These are phyloP conservation scores for Protobothrops flavoviridis DNA, from an alignment of 2,113 vertebrate genomes.

Conservation along the genomic window DNA sequence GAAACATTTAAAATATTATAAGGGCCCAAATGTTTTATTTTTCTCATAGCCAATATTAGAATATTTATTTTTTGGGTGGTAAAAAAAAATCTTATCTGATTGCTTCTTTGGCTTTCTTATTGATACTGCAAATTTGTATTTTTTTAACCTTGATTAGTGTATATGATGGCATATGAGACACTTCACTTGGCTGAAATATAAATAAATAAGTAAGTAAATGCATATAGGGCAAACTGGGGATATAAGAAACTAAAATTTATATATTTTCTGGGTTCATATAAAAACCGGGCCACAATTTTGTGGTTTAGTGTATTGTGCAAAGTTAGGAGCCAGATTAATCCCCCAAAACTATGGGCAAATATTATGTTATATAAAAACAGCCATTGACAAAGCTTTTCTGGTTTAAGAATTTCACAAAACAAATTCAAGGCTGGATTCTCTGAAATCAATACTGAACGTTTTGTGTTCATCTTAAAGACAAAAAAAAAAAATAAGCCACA, in stretches of 20 bases:
- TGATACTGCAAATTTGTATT: neutral
- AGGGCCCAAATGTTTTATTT: neutral
- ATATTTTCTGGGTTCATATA: neutral
- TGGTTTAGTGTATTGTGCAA: neutral
- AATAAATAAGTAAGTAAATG: neutral
- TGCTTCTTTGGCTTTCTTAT: neutral
- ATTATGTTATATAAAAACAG: neutral
- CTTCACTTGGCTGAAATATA: neutral
- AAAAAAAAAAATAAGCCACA: neutral
- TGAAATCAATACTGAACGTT: neutral
- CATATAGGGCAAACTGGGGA: neutral
- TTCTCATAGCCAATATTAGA: neutral
- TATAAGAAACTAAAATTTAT: neutral
- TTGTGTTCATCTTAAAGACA: neutral
- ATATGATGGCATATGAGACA: neutral
- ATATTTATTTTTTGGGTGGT: neutral
- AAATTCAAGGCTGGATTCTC: neutral
- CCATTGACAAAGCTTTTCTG: neutral
- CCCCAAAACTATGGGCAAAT: neutral
- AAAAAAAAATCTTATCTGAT: neutral
- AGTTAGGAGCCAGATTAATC: neutral
- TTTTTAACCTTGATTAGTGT: neutral
- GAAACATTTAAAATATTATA: neutral
- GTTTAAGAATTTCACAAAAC: neutral
- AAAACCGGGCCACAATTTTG: neutral